A percentile compares a stretch with the other conserved stretches of the same genome.
Evolutionary conservation across 92 coral and sea anemone genomes (phyloP).

Genomic region (Epizoanthus illoricatus): DNA sequence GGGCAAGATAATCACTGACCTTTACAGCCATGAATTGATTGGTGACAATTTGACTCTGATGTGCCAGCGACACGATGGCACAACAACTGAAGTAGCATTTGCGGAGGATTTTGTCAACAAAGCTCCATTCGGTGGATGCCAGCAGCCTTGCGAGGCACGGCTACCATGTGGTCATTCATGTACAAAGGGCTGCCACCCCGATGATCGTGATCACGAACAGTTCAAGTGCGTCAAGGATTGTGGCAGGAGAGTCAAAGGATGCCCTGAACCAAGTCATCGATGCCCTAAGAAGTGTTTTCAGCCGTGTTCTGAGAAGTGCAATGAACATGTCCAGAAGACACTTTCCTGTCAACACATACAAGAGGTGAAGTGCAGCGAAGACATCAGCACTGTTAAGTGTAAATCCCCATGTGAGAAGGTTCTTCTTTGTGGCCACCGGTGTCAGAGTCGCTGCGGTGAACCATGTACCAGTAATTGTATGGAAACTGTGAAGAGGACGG

Average conservation of each 20-base stretch:
- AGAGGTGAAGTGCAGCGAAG: constrained; percentile 50
- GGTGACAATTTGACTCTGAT: constrained; percentile 70
- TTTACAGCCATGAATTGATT: constrained; percentile 49
- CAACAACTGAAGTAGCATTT: constrained; percentile 45
- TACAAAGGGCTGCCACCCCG: constrained; percentile 67
- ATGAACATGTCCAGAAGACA: constrained; percentile 45
- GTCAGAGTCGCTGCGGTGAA: constrained; percentile 66
- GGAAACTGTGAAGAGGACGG: constrained; percentile 70
- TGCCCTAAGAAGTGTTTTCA: constrained; percentile 64
- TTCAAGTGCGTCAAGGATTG: constrained; percentile 65
- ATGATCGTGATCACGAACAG: constrained; percentile 53
- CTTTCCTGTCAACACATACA: constrained; percentile 62
- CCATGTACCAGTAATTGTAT: constrained; percentile 67
- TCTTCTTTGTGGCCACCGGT: constrained; percentile 76
- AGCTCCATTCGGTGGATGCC: constrained; percentile 86
- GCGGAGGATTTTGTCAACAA: constrained; percentile 62
- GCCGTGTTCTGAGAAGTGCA: constrained; percentile 60
- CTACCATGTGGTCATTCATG: constrained; percentile 84
- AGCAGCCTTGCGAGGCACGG: constrained; percentile 56
- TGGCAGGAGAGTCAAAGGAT: constrained; percentile 47
- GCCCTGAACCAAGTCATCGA: constrained; percentile 45
- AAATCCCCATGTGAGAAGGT: constrained; percentile 57
- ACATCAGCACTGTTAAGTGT: constrained; percentile 41
- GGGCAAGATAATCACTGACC: constrained; percentile 61
- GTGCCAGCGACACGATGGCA: constrained; percentile 64